These are phyloP conservation scores for Phrixothrix hirtus DNA, from an alignment of 2,888 invertebrate genomes.

Conservation along the genomic window DNA sequence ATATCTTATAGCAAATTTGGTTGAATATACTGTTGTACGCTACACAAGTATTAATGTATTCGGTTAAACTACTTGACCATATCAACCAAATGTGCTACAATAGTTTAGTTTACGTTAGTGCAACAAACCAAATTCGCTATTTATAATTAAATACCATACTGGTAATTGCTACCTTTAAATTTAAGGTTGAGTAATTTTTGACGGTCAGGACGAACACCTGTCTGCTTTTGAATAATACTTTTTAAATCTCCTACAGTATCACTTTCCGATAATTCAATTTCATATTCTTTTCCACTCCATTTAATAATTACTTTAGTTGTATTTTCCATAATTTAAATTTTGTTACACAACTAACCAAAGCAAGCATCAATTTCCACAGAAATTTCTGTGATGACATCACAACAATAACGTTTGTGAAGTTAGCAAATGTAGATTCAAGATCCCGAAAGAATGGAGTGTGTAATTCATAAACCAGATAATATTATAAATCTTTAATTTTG, in stretches of 20 bases:
- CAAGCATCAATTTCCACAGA: too few relatives aligned
- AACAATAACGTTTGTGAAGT: neutral
- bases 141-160: too few relatives aligned
- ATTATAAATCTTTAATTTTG: too few relatives aligned
- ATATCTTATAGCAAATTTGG: neutral
- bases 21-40: too few relatives aligned
- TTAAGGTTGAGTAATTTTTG: conserved; percentile 94
- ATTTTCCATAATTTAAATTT: conserved; percentile 32
- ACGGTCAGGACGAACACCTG: conserved; percentile 88
- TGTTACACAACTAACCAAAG: neutral
- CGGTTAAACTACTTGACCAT: too few relatives aligned
- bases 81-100: too few relatives aligned
- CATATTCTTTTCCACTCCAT: conserved; percentile 92
- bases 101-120: too few relatives aligned
- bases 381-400: too few relatives aligned
- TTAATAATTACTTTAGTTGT: conserved; percentile 72
- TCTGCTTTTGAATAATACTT: conserved; percentile 81
- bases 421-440: conserved; percentile 23
- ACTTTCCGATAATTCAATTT: conserved; percentile 74
- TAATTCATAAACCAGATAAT: too few relatives aligned
- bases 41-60: too few relatives aligned
- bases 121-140: too few relatives aligned
- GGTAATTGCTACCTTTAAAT: conserved; percentile 76
- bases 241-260: conserved; percentile 85
- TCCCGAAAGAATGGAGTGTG: too few relatives aligned